Conservation (phyloP, 2,888 invertebrate species). For the Nemurella pictetii region DNA sequence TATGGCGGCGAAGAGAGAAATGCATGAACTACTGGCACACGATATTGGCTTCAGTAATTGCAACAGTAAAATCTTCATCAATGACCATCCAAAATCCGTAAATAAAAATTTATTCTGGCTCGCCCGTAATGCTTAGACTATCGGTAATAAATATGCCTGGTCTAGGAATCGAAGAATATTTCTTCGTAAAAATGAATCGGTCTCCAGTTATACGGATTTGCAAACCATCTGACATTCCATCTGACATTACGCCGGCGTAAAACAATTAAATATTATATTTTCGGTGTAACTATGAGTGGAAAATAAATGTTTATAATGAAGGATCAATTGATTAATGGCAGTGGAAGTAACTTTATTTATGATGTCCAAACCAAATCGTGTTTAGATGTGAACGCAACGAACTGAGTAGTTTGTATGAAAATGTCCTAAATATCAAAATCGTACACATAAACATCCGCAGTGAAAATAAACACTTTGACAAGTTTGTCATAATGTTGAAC, state of each 20-base stretch:
- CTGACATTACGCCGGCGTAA: too few relatives aligned
- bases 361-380: background rate
- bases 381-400: background rate
- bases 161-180: background rate
- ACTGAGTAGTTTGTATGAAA: background rate
- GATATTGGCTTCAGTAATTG: background rate
- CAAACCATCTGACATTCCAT: too few relatives aligned
- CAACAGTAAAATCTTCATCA: background rate
- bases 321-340: too few relatives aligned
- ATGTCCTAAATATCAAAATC: background rate
- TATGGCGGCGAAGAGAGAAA: background rate
- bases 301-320: too few relatives aligned
- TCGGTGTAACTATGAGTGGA: too few relatives aligned
- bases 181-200: background rate
- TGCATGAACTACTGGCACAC: background rate
- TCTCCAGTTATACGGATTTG: background rate
- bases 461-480: background rate
- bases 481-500: background rate
- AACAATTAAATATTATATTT: too few relatives aligned
- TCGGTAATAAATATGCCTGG: slow-evolving; percentile 1
- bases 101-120: slow-evolving; percentile 7
- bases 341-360: too few relatives aligned
- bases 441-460: slow-evolving; percentile 9
- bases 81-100: background rate
- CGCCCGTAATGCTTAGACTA: background rate